phyloP scores from a whole-genome alignment of 2,113 vertebrate genomes.

The Callionymus lyra region DNA sequence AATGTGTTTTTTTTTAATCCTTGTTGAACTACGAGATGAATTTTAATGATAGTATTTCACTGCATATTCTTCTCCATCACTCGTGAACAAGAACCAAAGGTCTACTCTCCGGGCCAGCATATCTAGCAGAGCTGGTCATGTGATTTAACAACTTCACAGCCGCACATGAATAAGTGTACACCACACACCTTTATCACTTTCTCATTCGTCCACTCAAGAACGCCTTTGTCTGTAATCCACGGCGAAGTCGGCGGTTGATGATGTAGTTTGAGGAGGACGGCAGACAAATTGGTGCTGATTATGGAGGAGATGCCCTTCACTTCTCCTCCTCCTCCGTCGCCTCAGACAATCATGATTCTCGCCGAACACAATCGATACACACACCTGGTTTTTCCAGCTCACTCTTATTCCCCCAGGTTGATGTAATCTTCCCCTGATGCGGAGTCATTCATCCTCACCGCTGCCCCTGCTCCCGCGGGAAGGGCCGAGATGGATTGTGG shows the following conservation, averaged over 20 bases:
- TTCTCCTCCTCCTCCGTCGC: conserved; percentile 9
- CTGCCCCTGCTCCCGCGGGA: neutral
- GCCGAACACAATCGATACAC: conserved; percentile 20
- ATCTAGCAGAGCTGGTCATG: no score
- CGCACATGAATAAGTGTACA: no score
- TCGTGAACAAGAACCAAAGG: no score
- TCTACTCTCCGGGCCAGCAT: no score
- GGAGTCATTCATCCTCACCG: conserved; percentile 11
- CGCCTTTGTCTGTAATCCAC: conserved; percentile 11
- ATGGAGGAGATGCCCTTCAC: conserved; percentile 33
- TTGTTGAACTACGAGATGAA: no score
- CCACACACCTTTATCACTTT: no score
- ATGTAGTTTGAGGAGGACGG: conserved; percentile 11
- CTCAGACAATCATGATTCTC: conserved; percentile 9
- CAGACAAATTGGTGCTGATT: conserved; percentile 25
- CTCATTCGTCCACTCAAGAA: neutral
- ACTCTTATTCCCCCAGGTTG: conserved; percentile 6
- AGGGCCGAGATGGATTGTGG: no score
- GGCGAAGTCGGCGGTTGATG: conserved; percentile 9
- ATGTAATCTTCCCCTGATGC: conserved; percentile 12
- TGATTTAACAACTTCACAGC: no score
- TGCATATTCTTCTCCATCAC: no score
- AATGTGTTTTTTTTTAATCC: no score
- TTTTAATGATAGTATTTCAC: no score
- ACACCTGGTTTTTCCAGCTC: conserved; percentile 6